phyloP scores from a whole-genome alignment of 2,113 vertebrate genomes.

The Rhinogobius similis region DNA sequence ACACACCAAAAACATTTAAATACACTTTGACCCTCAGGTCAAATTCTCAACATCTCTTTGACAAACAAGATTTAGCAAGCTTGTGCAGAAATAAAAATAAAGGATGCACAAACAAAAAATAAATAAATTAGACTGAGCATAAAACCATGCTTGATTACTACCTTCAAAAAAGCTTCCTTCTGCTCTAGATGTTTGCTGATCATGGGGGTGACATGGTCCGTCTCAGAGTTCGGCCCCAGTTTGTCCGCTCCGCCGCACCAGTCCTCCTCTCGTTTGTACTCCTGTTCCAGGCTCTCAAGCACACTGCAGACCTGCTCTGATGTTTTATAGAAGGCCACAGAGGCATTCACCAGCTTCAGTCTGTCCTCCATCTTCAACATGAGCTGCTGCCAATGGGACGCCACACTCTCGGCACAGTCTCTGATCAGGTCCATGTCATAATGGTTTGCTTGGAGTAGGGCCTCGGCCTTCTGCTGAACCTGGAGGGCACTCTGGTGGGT shows the following conservation, averaged over 20 bases:
- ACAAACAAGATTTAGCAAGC: too few species aligned
- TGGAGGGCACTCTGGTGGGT: conserved; percentile 98
- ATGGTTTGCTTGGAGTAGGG: conserved; percentile 95
- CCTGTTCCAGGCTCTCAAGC: conserved; percentile 96
- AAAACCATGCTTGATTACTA: conserved; percentile 44
- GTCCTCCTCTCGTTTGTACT: conserved; percentile 97
- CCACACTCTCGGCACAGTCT: conserved; percentile 97
- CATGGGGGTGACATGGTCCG: conserved; percentile 96
- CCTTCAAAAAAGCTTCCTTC: conserved; percentile 98
- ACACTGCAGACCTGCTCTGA: conserved; percentile 99
- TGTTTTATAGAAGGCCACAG: conserved; percentile 98
- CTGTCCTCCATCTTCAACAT: conserved; percentile 99
- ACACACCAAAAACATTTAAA: not conserved
- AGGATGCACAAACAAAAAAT: too few species aligned
- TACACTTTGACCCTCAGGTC: not conserved
- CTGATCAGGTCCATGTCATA: conserved; percentile 98
- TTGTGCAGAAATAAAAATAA: too few species aligned
- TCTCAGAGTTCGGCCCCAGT: conserved; percentile 96
- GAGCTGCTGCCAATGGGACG: conserved; percentile 97
- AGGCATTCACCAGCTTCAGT: conserved; percentile 98
- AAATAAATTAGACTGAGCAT: too few species aligned
- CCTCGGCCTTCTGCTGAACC: conserved; percentile 98
- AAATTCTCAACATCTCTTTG: too few species aligned
- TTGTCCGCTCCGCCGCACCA: conserved; percentile 98
- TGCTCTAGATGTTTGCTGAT: conserved; percentile 98